These are phyloP conservation scores for Formica aserva DNA, from an alignment of 2,888 invertebrate species.

Conservation along the genomic window DNA sequence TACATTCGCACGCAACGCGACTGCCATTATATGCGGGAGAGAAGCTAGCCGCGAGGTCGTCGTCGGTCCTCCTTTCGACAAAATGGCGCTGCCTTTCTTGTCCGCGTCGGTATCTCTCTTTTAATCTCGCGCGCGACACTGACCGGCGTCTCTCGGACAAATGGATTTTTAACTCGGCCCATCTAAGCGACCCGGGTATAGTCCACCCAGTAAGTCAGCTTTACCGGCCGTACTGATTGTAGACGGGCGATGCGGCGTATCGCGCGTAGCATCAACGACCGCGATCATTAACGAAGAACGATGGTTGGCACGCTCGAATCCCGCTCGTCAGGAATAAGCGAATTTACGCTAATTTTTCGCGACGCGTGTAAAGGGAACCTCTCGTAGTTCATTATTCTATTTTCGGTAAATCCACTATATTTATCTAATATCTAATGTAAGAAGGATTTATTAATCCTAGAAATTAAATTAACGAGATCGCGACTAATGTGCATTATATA, in stretches of 20 bases:
- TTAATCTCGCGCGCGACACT: slow-evolving; percentile 68
- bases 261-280: slow-evolving; percentile 6
- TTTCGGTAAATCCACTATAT: background rate
- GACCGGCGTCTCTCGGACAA: slow-evolving; percentile 62
- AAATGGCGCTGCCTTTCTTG: slow-evolving; percentile 64
- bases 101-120: slow-evolving; percentile 63
- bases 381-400: no score
- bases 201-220: slow-evolving; percentile 16
- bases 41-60: slow-evolving; percentile 42
- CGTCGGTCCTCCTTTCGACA: slow-evolving; percentile 53
- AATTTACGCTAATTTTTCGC: slow-evolving; percentile 5
- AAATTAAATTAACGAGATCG: background rate
- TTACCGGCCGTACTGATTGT: slow-evolving; percentile 42
- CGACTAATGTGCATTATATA: background rate
- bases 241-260: background rate
- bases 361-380: background rate
- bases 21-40: slow-evolving; percentile 51
- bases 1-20: slow-evolving; percentile 61
- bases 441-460: background rate
- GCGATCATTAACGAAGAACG: slow-evolving; percentile 38
- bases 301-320: slow-evolving; percentile 1
- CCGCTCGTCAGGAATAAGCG: background rate
- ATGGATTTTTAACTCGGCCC: slow-evolving; percentile 73
- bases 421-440: background rate
- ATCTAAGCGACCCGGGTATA: slow-evolving; percentile 21